A percentile compares a stretch with the other conserved stretches of the same genome.
These are phyloP conservation scores for Leptodactylus fuscus DNA, from an alignment of 2,113 vertebrate species.

Conservation along the genomic window DNA sequence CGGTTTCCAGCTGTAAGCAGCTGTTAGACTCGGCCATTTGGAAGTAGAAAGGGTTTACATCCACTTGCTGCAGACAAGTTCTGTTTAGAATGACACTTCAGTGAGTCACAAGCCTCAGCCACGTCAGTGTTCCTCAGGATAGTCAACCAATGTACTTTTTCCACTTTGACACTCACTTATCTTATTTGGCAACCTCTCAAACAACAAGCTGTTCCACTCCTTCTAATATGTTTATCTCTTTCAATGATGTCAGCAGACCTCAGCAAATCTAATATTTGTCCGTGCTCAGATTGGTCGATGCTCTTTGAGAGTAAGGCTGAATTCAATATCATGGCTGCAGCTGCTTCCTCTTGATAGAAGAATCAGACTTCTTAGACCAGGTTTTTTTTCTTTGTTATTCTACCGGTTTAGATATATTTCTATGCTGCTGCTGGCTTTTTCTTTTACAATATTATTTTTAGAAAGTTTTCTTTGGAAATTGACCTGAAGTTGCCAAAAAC, in stretches of 20 bases:
- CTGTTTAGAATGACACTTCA: slow-evolving; percentile 67
- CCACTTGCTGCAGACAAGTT: slow-evolving; percentile 72
- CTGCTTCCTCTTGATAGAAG: slow-evolving; percentile 77
- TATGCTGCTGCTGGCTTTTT: slow-evolving; percentile 10
- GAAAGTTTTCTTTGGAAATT: neutral
- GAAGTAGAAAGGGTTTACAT: slow-evolving; percentile 68
- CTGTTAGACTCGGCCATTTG: slow-evolving; percentile 66
- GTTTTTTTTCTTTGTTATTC: slow-evolving; percentile 43
- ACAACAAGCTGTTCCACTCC: slow-evolving; percentile 71
- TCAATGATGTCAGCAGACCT: slow-evolving; percentile 75
- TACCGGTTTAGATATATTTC: slow-evolving; percentile 36
- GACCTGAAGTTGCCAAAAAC: neutral
- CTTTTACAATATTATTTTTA: slow-evolving; percentile 48
- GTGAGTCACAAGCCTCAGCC: slow-evolving; percentile 60
- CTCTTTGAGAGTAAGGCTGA: slow-evolving; percentile 74
- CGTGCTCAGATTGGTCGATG: slow-evolving; percentile 67
- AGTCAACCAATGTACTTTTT: slow-evolving; percentile 63
- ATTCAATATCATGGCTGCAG: slow-evolving; percentile 71
- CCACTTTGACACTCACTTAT: slow-evolving; percentile 73
- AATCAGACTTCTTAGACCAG: slow-evolving; percentile 63
- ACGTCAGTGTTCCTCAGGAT: slow-evolving; percentile 59
- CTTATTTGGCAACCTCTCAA: slow-evolving; percentile 72
- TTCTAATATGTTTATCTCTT: slow-evolving; percentile 75
- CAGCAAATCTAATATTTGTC: slow-evolving; percentile 77
- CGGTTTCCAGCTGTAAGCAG: slow-evolving; percentile 78